Evolutionary conservation across 2,797 vertebrate genomes (phyloP).

Genomic region (Siniperca undulata): DNA sequence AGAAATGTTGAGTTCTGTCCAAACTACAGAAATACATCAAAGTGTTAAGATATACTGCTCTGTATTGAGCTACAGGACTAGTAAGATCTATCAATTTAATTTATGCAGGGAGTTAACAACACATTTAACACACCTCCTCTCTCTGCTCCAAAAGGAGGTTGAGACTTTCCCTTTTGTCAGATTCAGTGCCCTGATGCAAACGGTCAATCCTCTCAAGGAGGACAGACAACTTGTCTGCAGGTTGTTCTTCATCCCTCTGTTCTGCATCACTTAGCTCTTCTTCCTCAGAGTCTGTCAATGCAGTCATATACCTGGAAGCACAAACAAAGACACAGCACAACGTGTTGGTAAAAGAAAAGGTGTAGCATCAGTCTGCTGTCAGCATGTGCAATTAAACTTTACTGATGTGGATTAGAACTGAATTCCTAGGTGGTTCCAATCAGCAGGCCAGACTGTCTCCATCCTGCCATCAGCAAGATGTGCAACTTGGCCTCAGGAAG

Average conservation of each 20-base stretch:
- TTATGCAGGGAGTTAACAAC: not conserved
- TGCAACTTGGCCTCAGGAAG: conserved; percentile 6
- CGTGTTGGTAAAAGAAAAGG: not conserved
- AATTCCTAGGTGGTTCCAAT: not conserved
- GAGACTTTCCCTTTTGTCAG: conserved; percentile 88
- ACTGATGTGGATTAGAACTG: conserved; percentile 14
- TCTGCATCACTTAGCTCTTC: conserved; percentile 73
- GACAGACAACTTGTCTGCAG: conserved; percentile 74
- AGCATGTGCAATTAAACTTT: conserved; percentile 10
- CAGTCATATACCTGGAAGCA: conserved; percentile 93
- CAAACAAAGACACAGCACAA: conserved; percentile 26
- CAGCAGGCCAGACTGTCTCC: conserved; percentile 15
- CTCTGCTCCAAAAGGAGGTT: conserved; percentile 86
- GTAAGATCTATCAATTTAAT: not conserved
- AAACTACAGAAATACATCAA: conserved; percentile 81
- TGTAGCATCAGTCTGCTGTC: conserved; percentile 13
- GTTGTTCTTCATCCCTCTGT: conserved; percentile 70
- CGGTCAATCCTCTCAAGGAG: conserved; percentile 88
- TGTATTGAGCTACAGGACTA: not conserved
- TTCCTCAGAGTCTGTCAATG: conserved; percentile 91
- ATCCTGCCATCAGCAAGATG: conserved; percentile 23
- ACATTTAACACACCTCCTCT: conserved; percentile 84
- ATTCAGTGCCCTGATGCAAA: conserved; percentile 85
- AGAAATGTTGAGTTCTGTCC: conserved; percentile 88
- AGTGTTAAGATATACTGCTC: not conserved